Percentiles rank a stretch among this genome's conserved stretches.
Conservation (phyloP, 2,113 vertebrate species). For the Collichthys lucidus region DNA sequence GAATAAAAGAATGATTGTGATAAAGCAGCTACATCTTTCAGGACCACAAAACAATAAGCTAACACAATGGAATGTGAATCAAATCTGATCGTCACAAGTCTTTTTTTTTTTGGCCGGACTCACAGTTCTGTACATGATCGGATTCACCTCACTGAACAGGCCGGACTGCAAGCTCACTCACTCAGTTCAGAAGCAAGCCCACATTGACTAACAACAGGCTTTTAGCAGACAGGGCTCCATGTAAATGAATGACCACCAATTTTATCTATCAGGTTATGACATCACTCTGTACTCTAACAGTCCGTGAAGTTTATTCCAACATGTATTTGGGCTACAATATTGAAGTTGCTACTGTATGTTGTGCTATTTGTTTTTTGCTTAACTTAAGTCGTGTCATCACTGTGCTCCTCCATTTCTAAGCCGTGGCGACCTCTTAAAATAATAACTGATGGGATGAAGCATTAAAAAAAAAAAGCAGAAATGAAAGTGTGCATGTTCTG, state of each 20-base stretch:
- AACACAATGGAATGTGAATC: neutral
- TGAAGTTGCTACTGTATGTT: constrained; percentile 61
- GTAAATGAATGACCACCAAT: constrained; percentile 16
- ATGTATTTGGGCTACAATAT: constrained; percentile 40
- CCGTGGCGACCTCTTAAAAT: neutral
- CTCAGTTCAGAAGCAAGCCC: neutral
- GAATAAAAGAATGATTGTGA: neutral
- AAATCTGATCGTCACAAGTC: neutral
- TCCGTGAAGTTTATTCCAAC: constrained; percentile 15
- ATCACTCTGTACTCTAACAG: constrained; percentile 19
- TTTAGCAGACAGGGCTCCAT: neutral
- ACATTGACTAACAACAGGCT: neutral
- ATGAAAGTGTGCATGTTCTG: neutral
- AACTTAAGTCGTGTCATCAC: neutral
- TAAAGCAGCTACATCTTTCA: neutral
- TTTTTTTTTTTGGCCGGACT: neutral
- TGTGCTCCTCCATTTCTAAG: neutral
- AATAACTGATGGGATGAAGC: neutral
- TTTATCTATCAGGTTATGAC: neutral
- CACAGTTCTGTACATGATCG: neutral
- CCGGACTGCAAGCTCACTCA: neutral
- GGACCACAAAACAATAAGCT: neutral
- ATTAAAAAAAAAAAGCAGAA: neutral
- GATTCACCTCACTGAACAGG: constrained; percentile 2
- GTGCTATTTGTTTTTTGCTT: constrained; percentile 30